Evolutionary conservation across 2,888 invertebrate species (phyloP), one percentile per base, ranked within the genome.

Genomic region (Protonemura montana): DNA sequence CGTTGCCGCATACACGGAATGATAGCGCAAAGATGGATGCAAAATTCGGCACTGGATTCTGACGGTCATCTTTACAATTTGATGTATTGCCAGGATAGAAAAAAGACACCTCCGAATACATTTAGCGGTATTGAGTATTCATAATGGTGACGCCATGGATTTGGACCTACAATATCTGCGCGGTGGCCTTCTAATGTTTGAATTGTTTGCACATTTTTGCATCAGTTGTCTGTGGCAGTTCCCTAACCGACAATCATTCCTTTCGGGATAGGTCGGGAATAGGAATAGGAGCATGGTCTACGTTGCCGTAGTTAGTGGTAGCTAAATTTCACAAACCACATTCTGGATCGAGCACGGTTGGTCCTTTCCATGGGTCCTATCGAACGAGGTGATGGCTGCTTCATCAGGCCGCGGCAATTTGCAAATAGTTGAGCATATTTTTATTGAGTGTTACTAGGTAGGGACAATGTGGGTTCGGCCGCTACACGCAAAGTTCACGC

Each of bases 341-440:
- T 35, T 35, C 35, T 35, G n/a, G n/a, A 6, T 35, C 35, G 10
- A 35, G 10, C 10, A 35, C n/a, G n/a, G n/a, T n/a, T n/a, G n/a
- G n/a, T n/a, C n/a, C n/a, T n/a, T n/a, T n/a, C n/a, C n/a, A n/a
- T n/a, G n/a, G 35, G 35, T 35, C 35, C 35, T 35, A 10, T 10
- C 35, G 10, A 35, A n/a, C 10, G 3, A 10, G 35, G 3, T 10
- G 35, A 35, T 10, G 35, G 35, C 5, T 35, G 35, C 10, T 35
- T 35, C 35, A 10, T 35, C 3, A 35, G 21, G 59, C 13, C 59
- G 59, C 59, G 59, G 16, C 59, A 59, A 59, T 59, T 59, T 16
- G 59, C 59, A 13, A 59, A 59, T 59, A 59, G 59, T 59, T 59
- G 59, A 59, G 59, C 59, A 59, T 59, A 59, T 59, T 59, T 59